A percentile compares a stretch with the other conserved stretches of the same genome.
These are phyloP conservation scores for Saccopteryx bilineata DNA, from an alignment of 2,113 vertebrate genomes.

Conservation along the genomic window DNA sequence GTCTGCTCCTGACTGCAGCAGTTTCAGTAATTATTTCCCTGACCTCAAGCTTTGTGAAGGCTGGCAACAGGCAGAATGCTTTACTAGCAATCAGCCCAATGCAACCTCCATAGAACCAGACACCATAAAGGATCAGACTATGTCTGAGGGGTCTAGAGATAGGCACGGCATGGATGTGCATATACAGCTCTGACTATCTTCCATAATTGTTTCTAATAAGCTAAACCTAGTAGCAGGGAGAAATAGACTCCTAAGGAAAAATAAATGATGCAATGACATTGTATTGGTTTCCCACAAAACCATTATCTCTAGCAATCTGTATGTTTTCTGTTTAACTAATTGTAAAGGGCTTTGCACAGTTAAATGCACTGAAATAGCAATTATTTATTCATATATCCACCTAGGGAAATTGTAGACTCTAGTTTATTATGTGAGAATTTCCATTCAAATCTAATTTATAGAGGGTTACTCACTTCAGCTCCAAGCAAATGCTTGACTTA, in stretches of 20 bases:
- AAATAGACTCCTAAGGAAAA: constrained; percentile 28
- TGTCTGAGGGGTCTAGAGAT: background rate
- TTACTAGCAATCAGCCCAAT: background rate
- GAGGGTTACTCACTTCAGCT: background rate
- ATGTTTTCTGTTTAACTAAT: constrained; percentile 27
- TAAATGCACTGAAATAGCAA: constrained; percentile 27
- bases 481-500: constrained; percentile 33
- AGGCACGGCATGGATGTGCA: background rate
- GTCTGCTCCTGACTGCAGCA: background rate
- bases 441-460: constrained; percentile 22
- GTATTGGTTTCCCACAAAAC: constrained; percentile 27
- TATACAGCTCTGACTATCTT: constrained; percentile 6
- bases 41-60: background rate
- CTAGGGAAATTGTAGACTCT: background rate
- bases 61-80: background rate
- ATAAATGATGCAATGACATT: constrained; percentile 40
- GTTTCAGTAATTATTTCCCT: constrained; percentile 33
- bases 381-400: constrained; percentile 32
- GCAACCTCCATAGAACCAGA: background rate
- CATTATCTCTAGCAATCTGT: background rate
- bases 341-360: background rate
- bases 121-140: background rate
- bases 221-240: background rate
- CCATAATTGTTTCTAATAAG: constrained; percentile 47
- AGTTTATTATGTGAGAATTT: constrained; percentile 56